These are phyloP conservation scores for Leptodactylus fuscus DNA, from an alignment of 2,113 vertebrate genomes.

Conservation along the genomic window DNA sequence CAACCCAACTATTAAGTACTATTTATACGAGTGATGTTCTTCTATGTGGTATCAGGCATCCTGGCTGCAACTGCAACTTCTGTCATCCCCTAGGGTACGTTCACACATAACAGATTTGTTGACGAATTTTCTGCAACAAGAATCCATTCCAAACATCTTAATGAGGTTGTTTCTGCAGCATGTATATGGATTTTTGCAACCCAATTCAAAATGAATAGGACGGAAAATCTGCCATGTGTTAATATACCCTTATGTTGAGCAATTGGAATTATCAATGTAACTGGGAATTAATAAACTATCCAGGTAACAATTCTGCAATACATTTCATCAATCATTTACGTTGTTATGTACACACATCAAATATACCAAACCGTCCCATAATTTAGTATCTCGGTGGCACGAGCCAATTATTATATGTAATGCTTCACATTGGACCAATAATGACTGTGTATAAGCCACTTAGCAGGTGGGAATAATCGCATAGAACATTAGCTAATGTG, in stretches of 20 bases:
- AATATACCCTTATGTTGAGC: neutral
- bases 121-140: neutral
- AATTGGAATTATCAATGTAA: neutral
- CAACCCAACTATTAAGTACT: no score
- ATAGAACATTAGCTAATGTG: slow-evolving; percentile 20
- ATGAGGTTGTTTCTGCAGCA: no score
- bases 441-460: slow-evolving; percentile 28
- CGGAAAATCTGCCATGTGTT: no score
- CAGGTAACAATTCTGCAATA: no score
- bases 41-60: neutral
- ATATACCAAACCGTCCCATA: no score
- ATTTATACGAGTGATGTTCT: no score
- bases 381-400: neutral
- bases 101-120: neutral
- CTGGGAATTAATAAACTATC: no score
- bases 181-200: no score
- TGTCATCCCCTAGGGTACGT: neutral
- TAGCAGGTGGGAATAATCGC: slow-evolving; percentile 32
- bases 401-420: neutral
- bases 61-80: neutral
- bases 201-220: no score
- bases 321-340: neutral
- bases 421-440: neutral
- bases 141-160: neutral
- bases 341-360: no score